Evolutionary conservation across 1,140 invertebrate species (phyloP).

Genomic region (Diorhabda sublineata): DNA sequence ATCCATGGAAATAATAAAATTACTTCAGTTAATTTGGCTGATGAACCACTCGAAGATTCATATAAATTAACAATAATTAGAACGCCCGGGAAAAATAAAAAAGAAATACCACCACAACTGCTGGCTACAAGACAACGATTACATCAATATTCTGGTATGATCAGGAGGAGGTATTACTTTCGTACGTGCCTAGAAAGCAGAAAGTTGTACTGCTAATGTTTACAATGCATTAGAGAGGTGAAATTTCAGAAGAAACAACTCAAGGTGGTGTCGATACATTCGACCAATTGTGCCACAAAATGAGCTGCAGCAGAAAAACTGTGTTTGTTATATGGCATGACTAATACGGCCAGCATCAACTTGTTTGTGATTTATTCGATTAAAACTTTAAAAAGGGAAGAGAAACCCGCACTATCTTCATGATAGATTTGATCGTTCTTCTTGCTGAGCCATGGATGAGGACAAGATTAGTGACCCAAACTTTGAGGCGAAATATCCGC

Average conservation of each 20-base stretch:
- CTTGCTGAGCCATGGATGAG: no score
- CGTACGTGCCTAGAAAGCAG: conserved; percentile 34
- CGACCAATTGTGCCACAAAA: conserved; percentile 28
- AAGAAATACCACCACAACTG: conserved; percentile 40
- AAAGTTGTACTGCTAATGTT: conserved; percentile 36
- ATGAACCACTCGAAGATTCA: conserved; percentile 36
- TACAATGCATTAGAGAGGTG: conserved; percentile 27
- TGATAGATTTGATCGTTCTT: neutral
- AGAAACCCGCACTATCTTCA: neutral
- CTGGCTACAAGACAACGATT: conserved; percentile 6
- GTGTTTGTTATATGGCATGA: conserved; percentile 25
- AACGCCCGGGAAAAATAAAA: conserved; percentile 38
- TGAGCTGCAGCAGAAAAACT: conserved; percentile 32
- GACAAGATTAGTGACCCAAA: no score
- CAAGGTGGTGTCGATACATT: conserved; percentile 48
- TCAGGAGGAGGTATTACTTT: conserved; percentile 23
- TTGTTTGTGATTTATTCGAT: conserved; percentile 16
- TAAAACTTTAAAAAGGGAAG: neutral
- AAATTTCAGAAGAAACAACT: conserved; percentile 21
- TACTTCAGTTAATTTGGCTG: conserved; percentile 36
- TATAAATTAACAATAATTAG: conserved; percentile 25
- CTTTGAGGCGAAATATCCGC: no score
- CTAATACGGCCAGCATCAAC: conserved; percentile 38
- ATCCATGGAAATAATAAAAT: conserved; percentile 38
- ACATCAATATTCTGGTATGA: conserved; percentile 19